Evolutionary conservation across 2,113 vertebrate genomes (phyloP).

Genomic region (Peromyscus californicus): DNA sequence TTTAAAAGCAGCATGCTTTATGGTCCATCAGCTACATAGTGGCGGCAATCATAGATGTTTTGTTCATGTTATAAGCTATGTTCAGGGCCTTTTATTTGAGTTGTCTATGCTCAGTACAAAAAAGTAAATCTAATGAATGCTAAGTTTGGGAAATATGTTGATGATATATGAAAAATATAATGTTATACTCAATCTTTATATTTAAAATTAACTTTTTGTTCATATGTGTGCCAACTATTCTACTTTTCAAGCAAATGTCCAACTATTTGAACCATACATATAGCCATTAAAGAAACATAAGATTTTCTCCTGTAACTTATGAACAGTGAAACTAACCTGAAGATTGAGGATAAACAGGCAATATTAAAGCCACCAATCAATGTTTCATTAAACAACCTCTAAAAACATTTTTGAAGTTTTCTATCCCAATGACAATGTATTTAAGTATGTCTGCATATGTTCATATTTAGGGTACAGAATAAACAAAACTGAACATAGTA

Average conservation of each 20-base stretch:
- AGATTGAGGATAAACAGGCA: background rate
- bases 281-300: background rate
- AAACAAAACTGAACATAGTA: background rate
- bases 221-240: background rate
- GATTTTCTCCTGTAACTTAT: background rate
- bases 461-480: background rate
- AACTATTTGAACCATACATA: background rate
- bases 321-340: background rate
- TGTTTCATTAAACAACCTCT: background rate
- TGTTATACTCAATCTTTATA: background rate
- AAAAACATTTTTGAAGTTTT: background rate
- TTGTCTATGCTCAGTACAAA: background rate
- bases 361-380: background rate
- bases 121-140: background rate
- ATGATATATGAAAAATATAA: background rate
- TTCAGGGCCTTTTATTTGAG: background rate
- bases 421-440: background rate
- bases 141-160: background rate
- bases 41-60: slow-evolving; percentile 49
- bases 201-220: background rate
- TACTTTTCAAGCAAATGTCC: background rate
- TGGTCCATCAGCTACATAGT: background rate
- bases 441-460: background rate
- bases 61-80: background rate
- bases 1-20: slow-evolving; percentile 67